Evolutionary conservation across 2,888 invertebrate species (phyloP).

Genomic region (Nowickia ferox): DNA sequence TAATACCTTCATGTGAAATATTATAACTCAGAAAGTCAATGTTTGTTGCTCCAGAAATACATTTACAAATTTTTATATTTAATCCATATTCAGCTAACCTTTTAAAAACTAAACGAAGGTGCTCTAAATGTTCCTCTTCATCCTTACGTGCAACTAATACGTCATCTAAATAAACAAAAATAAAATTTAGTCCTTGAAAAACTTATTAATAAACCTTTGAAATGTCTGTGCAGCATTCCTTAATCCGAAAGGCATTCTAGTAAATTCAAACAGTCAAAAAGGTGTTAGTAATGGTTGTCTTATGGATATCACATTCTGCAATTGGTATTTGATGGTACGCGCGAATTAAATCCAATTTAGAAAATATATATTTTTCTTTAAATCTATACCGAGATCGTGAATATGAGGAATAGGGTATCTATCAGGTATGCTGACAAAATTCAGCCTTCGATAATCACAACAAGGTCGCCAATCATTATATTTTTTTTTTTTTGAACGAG

Average conservation of each 20-base stretch:
- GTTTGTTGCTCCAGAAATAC: too few species aligned
- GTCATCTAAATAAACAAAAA: neutral
- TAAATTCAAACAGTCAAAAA: conserved; percentile 24
- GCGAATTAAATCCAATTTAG: conserved; percentile 5
- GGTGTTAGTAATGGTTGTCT: conserved; percentile 3
- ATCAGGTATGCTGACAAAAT: conserved; percentile 14
- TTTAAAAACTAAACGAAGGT: too few species aligned
- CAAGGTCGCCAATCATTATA: conserved; percentile 50
- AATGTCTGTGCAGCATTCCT: neutral
- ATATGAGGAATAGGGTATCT: conserved; percentile 37
- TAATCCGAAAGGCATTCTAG: neutral
- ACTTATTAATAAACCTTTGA: conserved; percentile 5
- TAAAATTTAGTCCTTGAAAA: neutral
- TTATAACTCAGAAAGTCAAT: too few species aligned
- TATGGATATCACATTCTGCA: neutral
- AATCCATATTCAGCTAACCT: too few species aligned
- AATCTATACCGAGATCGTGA: conserved; percentile 17
- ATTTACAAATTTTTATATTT: too few species aligned
- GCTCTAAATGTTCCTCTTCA: too few species aligned
- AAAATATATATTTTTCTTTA: conserved; percentile 21
- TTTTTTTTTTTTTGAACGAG: conserved; percentile 28
- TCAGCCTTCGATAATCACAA: conserved; percentile 24
- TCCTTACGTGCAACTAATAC: neutral
- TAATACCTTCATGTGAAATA: too few species aligned
- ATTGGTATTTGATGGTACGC: neutral